Evolutionary conservation across 2,888 invertebrate species (phyloP).

Genomic region (Rhaphigaster nebulosa): DNA sequence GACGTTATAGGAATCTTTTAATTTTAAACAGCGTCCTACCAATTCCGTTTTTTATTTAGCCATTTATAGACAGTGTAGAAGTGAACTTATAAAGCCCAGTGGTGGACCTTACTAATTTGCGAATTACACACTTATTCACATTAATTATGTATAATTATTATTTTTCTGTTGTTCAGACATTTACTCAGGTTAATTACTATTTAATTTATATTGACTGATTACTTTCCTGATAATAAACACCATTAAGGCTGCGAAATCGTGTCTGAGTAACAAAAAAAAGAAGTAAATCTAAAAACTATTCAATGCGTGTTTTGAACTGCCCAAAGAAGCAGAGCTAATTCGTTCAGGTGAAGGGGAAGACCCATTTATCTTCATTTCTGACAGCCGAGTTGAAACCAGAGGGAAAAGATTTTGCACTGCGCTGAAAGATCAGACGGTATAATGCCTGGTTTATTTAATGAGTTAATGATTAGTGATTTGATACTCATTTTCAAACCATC

Average conservation of each 20-base stretch:
- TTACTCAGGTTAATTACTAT: neutral
- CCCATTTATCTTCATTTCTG: constrained; percentile 25
- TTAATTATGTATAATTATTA: too few relatives aligned
- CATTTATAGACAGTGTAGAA: too few relatives aligned
- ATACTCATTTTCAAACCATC: neutral
- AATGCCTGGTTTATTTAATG: neutral
- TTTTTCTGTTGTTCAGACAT: too few relatives aligned
- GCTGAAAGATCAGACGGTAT: neutral
- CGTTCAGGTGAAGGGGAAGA: constrained; percentile 8
- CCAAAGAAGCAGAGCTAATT: constrained; percentile 16
- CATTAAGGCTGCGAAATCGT: neutral
- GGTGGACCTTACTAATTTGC: too few relatives aligned
- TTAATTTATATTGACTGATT: neutral
- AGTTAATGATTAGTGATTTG: neutral
- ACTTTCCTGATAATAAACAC: neutral
- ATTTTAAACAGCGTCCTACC: too few relatives aligned
- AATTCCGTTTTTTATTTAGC: too few relatives aligned
- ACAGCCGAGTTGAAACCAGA: constrained; percentile 3
- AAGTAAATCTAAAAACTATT: neutral
- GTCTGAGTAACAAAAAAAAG: neutral
- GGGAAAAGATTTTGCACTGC: constrained; percentile 1
- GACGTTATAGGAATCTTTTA: too few relatives aligned
- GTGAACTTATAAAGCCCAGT: too few relatives aligned
- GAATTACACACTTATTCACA: too few relatives aligned
- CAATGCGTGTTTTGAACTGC: neutral